Conservation (phyloP, 2,797 vertebrate species). For the Gymnothorax javanicus region DNA sequence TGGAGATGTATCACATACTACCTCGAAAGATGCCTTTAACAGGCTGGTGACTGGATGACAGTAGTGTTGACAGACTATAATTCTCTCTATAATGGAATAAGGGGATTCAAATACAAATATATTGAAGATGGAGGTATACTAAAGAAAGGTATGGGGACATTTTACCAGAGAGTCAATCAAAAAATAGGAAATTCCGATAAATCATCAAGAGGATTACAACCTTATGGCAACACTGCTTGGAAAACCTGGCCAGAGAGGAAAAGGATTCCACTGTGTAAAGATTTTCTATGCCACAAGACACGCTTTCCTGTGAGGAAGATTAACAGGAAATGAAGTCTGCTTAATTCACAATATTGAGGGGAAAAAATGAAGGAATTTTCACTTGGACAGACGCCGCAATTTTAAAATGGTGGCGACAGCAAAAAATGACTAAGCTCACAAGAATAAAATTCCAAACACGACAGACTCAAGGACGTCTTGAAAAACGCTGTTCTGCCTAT, state of each 20-base stretch:
- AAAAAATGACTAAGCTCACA: neutral
- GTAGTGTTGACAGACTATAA: neutral
- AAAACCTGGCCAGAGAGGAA: neutral
- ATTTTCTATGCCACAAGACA: neutral
- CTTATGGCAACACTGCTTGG: slow-evolving; percentile 1
- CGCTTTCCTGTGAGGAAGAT: slow-evolving; percentile 29
- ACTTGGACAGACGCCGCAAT: neutral
- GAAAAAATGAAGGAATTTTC: neutral
- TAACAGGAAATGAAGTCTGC: slow-evolving; percentile 21
- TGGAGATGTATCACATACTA: neutral
- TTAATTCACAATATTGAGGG: neutral
- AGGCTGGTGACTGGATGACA: neutral
- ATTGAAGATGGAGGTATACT: neutral
- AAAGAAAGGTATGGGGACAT: neutral
- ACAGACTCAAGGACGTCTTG: slow-evolving; percentile 21
- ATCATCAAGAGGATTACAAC: neutral
- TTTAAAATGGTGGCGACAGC: neutral
- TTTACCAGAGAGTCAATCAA: neutral
- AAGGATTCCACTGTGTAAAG: slow-evolving; percentile 26
- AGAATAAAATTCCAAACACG: slow-evolving; percentile 15
- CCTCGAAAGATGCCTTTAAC: neutral
- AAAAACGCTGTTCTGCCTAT: slow-evolving; percentile 29
- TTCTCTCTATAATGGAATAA: neutral
- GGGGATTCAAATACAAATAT: neutral
- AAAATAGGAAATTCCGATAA: neutral